Evolutionary conservation across 53 echinoderm and acorn worm species (phyloP), one percentile per base, ranked within the genome.

Genomic region (Stichopus horrens): DNA sequence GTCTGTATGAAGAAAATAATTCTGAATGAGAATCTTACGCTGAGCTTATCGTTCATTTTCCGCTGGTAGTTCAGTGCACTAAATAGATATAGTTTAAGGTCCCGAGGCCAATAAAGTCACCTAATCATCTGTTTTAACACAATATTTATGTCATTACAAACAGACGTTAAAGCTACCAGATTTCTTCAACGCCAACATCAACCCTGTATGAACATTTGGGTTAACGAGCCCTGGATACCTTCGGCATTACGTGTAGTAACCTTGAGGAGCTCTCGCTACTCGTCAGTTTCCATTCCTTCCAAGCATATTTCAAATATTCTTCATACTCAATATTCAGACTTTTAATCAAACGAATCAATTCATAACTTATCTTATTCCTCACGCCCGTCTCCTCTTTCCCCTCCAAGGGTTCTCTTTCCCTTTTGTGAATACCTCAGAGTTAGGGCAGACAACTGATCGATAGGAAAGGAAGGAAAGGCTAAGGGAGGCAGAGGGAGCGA

Each of bases 281-380:
- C 55, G 81, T 81, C 81, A 81, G 55, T 81, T 81, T 81, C 81
- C 57, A 81, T 81, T 81, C 57, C 81, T 81, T 8, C 81, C 81
- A 58, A 53, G 81, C 58, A 81, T 81, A 81, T 81, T 81, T 58
- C 58, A 81, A 55, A 81, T 85, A 51, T 67, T 85, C 58, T 52
- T 59, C 85, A 63, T 63, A 85, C 85, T 85, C 67, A 85, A 85
- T 85, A 85, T 85, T 85, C 85, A 85, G 85, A 23, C 85, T 58
- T 85, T 85, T 85, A 85, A 85, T 85, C 85, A 85, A 85, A 85
- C 85, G 85, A 85, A 85, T 85, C 85, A 85, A 85, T 85, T 85
- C 85, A 85, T 85, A 85, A 85, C 85, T 85, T 85, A 85, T 85
- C 85, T 85, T 63, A 85, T 85, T 85, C 66, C 85, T 85, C 85